Percentiles rank a stretch among this genome's conserved stretches.
These are phyloP conservation scores for Austrolebias charrua DNA, from an alignment of 2,797 vertebrate genomes.

Conservation along the genomic window DNA sequence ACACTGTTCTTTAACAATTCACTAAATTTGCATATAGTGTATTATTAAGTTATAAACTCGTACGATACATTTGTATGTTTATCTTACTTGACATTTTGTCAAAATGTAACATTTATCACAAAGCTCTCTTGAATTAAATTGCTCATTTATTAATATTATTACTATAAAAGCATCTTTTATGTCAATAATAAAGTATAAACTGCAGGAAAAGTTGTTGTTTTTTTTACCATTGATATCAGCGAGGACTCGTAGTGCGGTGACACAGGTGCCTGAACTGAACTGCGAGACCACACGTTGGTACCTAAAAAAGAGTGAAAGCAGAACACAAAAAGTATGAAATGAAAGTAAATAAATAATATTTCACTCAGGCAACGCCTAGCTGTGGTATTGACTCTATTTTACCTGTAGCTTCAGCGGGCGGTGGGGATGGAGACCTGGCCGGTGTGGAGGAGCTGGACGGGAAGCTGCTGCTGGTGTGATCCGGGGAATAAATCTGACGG, in stretches of 20 bases:
- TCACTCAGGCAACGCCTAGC: neutral
- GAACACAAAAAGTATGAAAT: neutral
- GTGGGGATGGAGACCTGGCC: conserved; percentile 90
- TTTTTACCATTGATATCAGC: conserved; percentile 93
- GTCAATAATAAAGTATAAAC: neutral
- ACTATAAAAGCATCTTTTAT: neutral
- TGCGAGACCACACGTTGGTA: conserved; percentile 88
- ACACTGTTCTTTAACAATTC: too few relatives aligned
- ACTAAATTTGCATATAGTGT: too few relatives aligned
- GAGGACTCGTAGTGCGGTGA: conserved; percentile 93
- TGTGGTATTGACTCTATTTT: conserved; percentile 7
- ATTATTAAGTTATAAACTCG: too few relatives aligned
- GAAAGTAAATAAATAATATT: neutral
- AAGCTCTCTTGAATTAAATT: too few relatives aligned
- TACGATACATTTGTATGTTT: too few relatives aligned
- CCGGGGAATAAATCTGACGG: conserved; percentile 95
- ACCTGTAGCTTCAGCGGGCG: conserved; percentile 77
- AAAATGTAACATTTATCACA: too few relatives aligned
- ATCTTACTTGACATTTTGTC: too few relatives aligned
- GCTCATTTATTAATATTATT: too few relatives aligned
- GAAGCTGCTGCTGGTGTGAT: conserved; percentile 96
- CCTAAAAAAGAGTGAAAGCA: conserved; percentile 69
- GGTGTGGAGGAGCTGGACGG: conserved; percentile 94
- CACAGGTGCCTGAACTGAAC: conserved; percentile 85
- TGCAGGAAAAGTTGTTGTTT: conserved; percentile 1